phyloP scores from a whole-genome alignment of 1,140 invertebrate species.

The Drosophila biarmipes region DNA sequence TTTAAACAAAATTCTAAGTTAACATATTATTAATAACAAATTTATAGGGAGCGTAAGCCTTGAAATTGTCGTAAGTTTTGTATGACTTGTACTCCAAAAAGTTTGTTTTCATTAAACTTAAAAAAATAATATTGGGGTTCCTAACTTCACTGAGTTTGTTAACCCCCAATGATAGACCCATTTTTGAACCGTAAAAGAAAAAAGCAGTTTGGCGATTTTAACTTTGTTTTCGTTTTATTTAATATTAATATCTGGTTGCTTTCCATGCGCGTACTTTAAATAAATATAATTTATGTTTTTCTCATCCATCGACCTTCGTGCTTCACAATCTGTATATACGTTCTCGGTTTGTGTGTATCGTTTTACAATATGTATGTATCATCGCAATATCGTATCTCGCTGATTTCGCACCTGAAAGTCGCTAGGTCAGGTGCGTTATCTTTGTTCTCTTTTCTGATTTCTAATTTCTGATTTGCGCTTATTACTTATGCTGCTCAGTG shows the following conservation, averaged over 20 bases:
- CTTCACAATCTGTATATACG: conserved; percentile 62
- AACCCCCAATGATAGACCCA: background rate
- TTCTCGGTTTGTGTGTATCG: conserved; percentile 54
- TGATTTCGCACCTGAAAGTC: conserved; percentile 17
- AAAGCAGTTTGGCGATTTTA: conserved; percentile 34
- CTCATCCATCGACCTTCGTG: conserved; percentile 24
- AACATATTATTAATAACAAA: background rate
- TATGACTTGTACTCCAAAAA: conserved; percentile 8
- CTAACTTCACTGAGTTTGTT: too few relatives aligned
- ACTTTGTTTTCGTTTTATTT: conserved; percentile 80
- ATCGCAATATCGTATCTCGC: conserved; percentile 43
- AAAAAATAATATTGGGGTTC: background rate
- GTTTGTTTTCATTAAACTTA: conserved; percentile 6
- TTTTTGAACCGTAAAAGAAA: background rate
- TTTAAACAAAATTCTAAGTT: background rate
- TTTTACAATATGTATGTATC: conserved; percentile 76
- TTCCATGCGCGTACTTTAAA: conserved; percentile 82
- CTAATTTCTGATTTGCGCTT: conserved; percentile 37
- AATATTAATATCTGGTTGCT: conserved; percentile 83
- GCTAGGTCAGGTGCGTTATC: conserved; percentile 25
- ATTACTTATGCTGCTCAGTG: conserved; percentile 38
- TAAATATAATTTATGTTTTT: conserved; percentile 81
- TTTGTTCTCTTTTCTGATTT: conserved; percentile 51
- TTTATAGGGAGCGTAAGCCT: background rate
- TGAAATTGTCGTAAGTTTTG: conserved; percentile 13